Evolutionary conservation across 92 coral and sea anemone species (phyloP), one percentile per base, ranked within the genome.

Genomic region (Diadumene lineata): DNA sequence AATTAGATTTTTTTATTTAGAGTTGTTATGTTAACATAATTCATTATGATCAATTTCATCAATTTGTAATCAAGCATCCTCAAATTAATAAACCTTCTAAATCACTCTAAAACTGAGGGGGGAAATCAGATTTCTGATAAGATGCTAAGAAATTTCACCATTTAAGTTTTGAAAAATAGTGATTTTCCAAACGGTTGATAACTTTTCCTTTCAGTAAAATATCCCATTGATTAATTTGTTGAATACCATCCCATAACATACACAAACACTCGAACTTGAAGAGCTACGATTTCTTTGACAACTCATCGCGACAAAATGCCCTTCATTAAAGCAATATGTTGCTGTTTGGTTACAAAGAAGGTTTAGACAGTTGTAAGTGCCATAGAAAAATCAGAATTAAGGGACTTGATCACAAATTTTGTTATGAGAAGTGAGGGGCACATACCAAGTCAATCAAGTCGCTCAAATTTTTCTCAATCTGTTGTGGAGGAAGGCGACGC

Each of bases 401-500:
- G 48, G 7, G 13, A 38, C 6, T 38, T 13, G 48, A 38, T 38
- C 13, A 38, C 13, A 38, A 6, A 38, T 44, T 44, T 8, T 44
- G 31, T 60, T 13, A 9, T 2, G 1, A 60, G 6, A 9, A 60
- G 6, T 16, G 65, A 18, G 24, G 11, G 6, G 24, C 22, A 50
- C 97, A 83, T 65, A 94, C 98, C 96, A 94, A 81, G 74, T 94
- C 98, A 72, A 94, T 94, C 69, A 94, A 81, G 82, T 94, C 97
- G 65, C 98, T 94, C 9, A 94, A 79, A 77, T 94, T 94, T 77
- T 92, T 94, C 76, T 94, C 98, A 66, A 94, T 89, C 86, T 94
- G 98, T 78, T 94, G 98, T 43, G 98, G 98, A 34, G 98, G 98
- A 57, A 94, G 88, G 66, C 98, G 90, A 64, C 98, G 89, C 98